These are phyloP conservation scores for Coluber constrictor DNA, from an alignment of 2,797 vertebrate genomes.

Conservation along the genomic window DNA sequence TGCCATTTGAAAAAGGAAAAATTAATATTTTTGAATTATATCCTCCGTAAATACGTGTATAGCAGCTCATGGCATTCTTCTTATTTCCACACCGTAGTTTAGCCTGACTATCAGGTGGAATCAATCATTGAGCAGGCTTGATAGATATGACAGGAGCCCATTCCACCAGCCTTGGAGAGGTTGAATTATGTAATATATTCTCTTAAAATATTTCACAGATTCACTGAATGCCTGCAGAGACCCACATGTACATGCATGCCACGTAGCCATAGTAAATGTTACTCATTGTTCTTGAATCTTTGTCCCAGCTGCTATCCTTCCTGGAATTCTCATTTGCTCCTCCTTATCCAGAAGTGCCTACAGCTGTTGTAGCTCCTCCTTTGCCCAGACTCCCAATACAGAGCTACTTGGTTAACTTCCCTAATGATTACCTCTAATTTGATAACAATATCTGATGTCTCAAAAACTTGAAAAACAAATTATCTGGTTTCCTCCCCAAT, in stretches of 20 bases:
- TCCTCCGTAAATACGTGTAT: background rate
- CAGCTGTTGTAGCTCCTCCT: background rate
- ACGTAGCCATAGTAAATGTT: background rate
- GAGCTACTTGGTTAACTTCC: background rate
- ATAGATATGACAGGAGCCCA: background rate
- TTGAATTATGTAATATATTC: background rate
- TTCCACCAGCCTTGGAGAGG: background rate
- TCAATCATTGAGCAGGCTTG: background rate
- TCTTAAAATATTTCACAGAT: background rate
- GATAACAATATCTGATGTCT: background rate
- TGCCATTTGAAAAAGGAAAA: background rate
- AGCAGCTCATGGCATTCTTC: constrained; percentile 31
- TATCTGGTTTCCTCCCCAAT: background rate
- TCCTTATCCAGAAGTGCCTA: constrained; percentile 19
- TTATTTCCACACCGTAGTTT: background rate
- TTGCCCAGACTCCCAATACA: background rate
- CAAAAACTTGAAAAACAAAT: background rate
- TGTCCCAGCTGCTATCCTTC: background rate
- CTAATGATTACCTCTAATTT: background rate
- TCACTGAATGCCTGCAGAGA: background rate
- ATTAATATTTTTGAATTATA: constrained; percentile 24
- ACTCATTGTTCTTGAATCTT: background rate
- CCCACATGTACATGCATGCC: background rate
- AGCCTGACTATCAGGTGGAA: background rate
- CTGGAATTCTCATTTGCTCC: background rate